Evolutionary conservation across 2,113 vertebrate species (phyloP), one percentile per base, ranked within the genome.

Genomic region (Falco punctatus): DNA sequence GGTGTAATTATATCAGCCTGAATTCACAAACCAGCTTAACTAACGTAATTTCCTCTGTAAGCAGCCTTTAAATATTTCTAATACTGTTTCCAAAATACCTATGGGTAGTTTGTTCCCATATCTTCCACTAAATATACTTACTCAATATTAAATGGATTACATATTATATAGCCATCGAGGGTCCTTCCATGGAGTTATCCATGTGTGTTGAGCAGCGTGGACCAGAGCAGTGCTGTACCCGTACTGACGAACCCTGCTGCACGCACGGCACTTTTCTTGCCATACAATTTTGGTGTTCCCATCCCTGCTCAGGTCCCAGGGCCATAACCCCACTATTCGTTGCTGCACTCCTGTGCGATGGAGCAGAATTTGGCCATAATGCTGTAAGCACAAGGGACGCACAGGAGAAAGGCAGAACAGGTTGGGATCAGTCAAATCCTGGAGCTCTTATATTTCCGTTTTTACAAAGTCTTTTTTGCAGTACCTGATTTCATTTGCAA

Each of bases 271-370:
- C 17, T n/a, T 5, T 21, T 35, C 49, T 81, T 77, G 52, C 70
- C 44, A 1, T 1, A 0, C 2, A 4, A 0, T 42, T 13, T 5
- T 27, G 33, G 14, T 17, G 23, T 24, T 28, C 35, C 67, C 35
- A 48, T 32, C n/a, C 35, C 72, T 11, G 3, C 52, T 73, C 12
- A 12, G 32, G 38, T 46, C 48, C 17, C 66, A 62, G 42, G 15
- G 16, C 42, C 27, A 4, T 11, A 22, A 3, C 10, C 6, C 32
- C 24, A 3, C 49, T 3, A 26, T 5, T 46, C 8, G 0, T 8
- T 66, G 44, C 73, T 57, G 51, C 18, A 6, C 8, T 35, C 8
- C n/a, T 10, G 2, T 14, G 2, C 0, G 0, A 0, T 4, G 54
- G 33, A 35, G 71, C 66, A 9, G 30, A 46, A 5, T 5, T 19